These are phyloP conservation scores for Drosophila kokeensis DNA, from an alignment of 2,888 invertebrate genomes.

Conservation along the genomic window DNA sequence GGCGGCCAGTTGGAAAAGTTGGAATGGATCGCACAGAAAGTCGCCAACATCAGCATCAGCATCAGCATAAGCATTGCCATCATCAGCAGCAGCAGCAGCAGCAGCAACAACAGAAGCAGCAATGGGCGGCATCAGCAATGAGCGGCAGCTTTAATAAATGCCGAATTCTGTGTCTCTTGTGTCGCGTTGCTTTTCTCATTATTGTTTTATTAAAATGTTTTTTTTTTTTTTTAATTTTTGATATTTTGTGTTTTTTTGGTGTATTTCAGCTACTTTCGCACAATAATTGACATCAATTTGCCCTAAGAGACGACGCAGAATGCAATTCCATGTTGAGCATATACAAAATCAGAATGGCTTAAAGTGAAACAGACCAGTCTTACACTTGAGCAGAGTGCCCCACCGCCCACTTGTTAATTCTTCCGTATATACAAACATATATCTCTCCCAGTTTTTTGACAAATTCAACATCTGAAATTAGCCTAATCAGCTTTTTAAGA, in stretches of 20 bases:
- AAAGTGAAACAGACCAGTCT: slow-evolving; percentile 27
- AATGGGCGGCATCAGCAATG: not conserved
- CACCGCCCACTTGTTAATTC: not conserved
- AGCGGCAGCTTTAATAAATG: slow-evolving; percentile 47
- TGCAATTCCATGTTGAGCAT: slow-evolving; percentile 46
- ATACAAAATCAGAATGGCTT: slow-evolving; percentile 25
- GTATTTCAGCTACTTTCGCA: slow-evolving; percentile 62
- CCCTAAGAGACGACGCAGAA: slow-evolving; percentile 24
- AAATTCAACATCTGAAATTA: slow-evolving; percentile 72
- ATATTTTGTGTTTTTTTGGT: slow-evolving; percentile 7
- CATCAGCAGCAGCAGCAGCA: slow-evolving; percentile 26
- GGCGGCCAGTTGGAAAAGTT: slow-evolving; percentile 28
- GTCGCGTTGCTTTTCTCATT: slow-evolving; percentile 49
- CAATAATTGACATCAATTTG: slow-evolving; percentile 69
- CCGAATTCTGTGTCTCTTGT: slow-evolving; percentile 39
- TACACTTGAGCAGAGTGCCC: slow-evolving; percentile 1
- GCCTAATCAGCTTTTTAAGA: not conserved
- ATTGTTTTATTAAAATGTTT: slow-evolving; percentile 48
- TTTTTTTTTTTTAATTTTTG: slow-evolving; percentile 23
- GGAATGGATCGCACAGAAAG: slow-evolving; percentile 54
- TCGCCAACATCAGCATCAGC: slow-evolving; percentile 39
- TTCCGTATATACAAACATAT: not conserved
- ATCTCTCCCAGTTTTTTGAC: slow-evolving; percentile 28
- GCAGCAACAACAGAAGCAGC: slow-evolving; percentile 21
- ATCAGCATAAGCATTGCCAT: slow-evolving; percentile 6